phyloP scores from a whole-genome alignment of 2,888 invertebrate species.

The Tachina lurida region DNA sequence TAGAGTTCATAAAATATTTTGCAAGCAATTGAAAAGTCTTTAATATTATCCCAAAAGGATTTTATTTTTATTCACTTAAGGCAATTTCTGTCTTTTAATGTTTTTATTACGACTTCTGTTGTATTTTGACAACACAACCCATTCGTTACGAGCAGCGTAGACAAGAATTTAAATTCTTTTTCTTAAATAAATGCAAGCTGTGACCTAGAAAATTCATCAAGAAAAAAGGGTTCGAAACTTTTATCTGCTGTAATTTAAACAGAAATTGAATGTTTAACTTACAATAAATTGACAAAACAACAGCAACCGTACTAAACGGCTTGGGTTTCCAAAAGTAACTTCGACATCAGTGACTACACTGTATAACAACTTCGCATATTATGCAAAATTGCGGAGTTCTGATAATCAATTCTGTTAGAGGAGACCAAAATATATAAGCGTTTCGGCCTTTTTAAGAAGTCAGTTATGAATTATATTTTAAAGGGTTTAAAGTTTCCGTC shows the following conservation, averaged over 20 bases:
- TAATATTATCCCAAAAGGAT: neutral
- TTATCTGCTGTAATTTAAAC: neutral
- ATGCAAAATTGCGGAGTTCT: no score
- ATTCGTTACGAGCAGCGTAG: conserved; percentile 4
- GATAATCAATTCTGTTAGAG: no score
- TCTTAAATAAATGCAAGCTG: conserved; percentile 9
- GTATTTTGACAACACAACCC: neutral
- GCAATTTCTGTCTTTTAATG: neutral
- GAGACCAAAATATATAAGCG: no score
- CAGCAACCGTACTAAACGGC: neutral
- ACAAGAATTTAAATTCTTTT: conserved; percentile 39
- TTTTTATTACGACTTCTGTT: neutral
- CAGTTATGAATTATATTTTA: no score
- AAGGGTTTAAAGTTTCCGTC: no score
- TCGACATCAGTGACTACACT: neutral
- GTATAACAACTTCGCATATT: no score
- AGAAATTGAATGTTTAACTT: conserved; percentile 39
- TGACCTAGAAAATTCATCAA: conserved; percentile 51
- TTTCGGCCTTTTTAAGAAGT: no score
- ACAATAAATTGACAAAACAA: neutral
- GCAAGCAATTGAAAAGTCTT: conserved; percentile 25
- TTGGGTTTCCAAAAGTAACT: neutral
- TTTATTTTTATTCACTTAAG: conserved; percentile 7
- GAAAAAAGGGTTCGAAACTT: conserved; percentile 34
- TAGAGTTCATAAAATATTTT: conserved; percentile 24